Evolutionary conservation across 2,888 invertebrate genomes (phyloP), one percentile per base, ranked within the genome.

Genomic region (Drosophila anceps): DNA sequence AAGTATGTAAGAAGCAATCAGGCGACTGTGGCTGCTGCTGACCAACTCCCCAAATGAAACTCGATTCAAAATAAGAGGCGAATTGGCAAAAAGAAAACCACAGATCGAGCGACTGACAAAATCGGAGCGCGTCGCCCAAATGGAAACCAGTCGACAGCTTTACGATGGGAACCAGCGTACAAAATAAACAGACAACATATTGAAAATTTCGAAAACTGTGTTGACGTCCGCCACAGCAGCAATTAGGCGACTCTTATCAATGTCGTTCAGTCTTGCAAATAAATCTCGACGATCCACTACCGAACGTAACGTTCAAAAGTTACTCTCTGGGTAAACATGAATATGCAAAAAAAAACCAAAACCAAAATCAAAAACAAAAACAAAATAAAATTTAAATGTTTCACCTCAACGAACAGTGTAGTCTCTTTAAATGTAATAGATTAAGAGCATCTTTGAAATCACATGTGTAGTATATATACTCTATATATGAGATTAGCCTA

Each of bases 101-200:
- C 54, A 39, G 39, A 37, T 54, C 54, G 64, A 20, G 67, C 50
- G 73, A 76, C 81, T 86, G 89, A 86, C 86, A 79, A 68, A 83
- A 83, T 69, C 89, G 85, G 75, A 85, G 72, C 80, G 73, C 63
- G 75, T 76, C 72, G 88, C 85, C 85, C 89, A 86, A 84, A 86
- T 84, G 85, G 90, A 86, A 86, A 89, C 88, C 87, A 80, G 88
- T 87, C 82, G 73, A 82, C 78, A 76, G 73, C 67, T 82, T 87
- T 89, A 84, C 78, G 85, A 87, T 86, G 85, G 90, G 90, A 86
- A 84, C 84, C 67, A 48, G 60, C 65, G 46, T 12, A 12, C 31
- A 73, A 59, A 63, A 58, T 44, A 73, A 44, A 44, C 54, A 35
- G 61, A 59, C 69, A 69, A 46, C 67, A 60, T 81, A 69, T 76